Evolutionary conservation across 2,113 vertebrate genomes (phyloP).

Genomic region (Craseonycteris thonglongyai): DNA sequence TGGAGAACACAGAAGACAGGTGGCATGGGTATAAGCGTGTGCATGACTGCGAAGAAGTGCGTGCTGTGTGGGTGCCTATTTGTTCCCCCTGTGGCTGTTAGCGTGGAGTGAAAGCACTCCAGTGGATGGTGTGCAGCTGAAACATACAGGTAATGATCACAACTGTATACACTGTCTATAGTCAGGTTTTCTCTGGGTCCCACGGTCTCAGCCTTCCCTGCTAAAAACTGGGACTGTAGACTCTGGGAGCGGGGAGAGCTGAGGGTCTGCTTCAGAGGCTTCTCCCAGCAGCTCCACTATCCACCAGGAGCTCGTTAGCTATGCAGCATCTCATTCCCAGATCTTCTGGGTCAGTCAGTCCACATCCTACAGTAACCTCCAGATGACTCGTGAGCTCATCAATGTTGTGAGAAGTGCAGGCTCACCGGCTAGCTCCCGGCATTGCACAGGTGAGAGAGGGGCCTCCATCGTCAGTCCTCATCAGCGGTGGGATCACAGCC

Average conservation of each 20-base stretch:
- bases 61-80: rapidly evolving
- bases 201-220: neutral
- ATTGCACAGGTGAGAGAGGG: neutral
- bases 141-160: neutral
- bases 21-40: neutral
- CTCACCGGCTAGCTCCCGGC: neutral
- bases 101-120: neutral
- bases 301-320: neutral
- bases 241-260: neutral
- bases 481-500: neutral
- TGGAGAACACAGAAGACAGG: neutral
- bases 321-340: neutral
- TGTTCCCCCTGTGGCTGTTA: neutral
- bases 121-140: neutral
- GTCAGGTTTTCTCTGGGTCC: neutral
- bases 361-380: too few species aligned
- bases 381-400: neutral
- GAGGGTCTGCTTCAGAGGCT: neutral
- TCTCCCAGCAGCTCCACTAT: neutral
- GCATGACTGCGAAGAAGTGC: neutral
- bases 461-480: neutral
- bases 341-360: neutral
- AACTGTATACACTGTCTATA: rapidly evolving
- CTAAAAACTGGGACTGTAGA: neutral
- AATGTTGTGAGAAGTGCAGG: neutral